Evolutionary conservation across 2,888 invertebrate genomes (phyloP).

Genomic region (Cryptocheilus praepositus): DNA sequence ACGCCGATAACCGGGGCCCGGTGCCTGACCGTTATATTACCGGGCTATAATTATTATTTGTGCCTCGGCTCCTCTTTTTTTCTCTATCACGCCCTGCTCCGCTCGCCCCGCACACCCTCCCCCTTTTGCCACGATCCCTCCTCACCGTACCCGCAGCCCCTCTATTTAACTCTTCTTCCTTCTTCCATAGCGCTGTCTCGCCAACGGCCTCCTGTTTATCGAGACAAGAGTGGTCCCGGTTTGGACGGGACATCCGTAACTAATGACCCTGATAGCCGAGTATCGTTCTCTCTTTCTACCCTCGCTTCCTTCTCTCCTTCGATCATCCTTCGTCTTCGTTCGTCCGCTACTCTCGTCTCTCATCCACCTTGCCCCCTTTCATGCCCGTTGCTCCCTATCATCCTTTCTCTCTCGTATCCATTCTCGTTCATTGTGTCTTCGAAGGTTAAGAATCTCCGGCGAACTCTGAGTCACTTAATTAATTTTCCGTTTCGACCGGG

Average conservation of each 20-base stretch:
- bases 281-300: conserved; percentile 51
- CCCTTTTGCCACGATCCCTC: conserved; percentile 2
- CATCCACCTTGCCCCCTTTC: conserved; percentile 20
- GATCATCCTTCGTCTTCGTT: conserved; percentile 6
- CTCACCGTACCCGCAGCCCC: conserved; percentile 25
- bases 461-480: conserved; percentile 67
- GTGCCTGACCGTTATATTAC: conserved; percentile 67
- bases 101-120: conserved; percentile 32
- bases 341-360: conserved; percentile 17
- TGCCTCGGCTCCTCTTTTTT: conserved; percentile 46
- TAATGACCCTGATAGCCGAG: conserved; percentile 72
- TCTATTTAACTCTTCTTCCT: conserved; percentile 27
- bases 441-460: conserved; percentile 64
- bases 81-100: conserved; percentile 15
- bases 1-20: conserved; percentile 64
- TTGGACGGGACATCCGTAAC: conserved; percentile 72
- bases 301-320: conserved; percentile 33
- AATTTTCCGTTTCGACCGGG: conserved; percentile 66
- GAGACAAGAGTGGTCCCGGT: conserved; percentile 71
- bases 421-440: conserved; percentile 60
- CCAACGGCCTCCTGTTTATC: conserved; percentile 64
- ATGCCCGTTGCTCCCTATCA: conserved; percentile 28
- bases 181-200: conserved; percentile 47
- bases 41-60: conserved; percentile 70
- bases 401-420: conserved; percentile 43